These are phyloP conservation scores for Ypsolopha sequella DNA, from an alignment of 2,888 invertebrate genomes.

Conservation along the genomic window DNA sequence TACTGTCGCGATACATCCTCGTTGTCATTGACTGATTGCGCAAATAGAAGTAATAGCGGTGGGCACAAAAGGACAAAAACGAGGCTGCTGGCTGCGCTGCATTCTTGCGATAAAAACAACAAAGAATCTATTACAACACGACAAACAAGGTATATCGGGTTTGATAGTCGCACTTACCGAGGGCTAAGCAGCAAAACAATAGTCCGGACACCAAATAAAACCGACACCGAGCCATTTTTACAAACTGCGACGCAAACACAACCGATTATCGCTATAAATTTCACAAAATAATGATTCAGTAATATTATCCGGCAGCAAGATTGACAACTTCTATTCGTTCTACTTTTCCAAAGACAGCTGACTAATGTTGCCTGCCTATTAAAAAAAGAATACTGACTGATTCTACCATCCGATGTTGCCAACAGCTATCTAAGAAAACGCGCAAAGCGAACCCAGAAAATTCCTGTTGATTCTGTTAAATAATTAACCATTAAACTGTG, in stretches of 20 bases:
- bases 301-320: slow-evolving; percentile 22
- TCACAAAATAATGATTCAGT: slow-evolving; percentile 28
- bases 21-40: slow-evolving; percentile 6
- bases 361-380: slow-evolving; percentile 25
- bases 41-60: slow-evolving; percentile 3
- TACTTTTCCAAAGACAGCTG: slow-evolving; percentile 27
- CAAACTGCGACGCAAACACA: background rate
- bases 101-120: slow-evolving; percentile 22
- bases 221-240: slow-evolving; percentile 39
- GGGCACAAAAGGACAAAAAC: slow-evolving; percentile 5
- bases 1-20: background rate
- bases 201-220: slow-evolving; percentile 39
- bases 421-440: no score
- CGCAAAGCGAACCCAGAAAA: no score
- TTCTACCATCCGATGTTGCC: no score
- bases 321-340: slow-evolving; percentile 4
- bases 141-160: slow-evolving; percentile 3
- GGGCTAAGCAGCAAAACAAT: slow-evolving; percentile 34
- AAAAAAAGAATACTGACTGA: no score
- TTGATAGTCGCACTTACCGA: slow-evolving; percentile 34
- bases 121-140: slow-evolving; percentile 21
- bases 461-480: no score
- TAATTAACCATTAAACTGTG: no score
- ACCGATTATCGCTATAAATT: slow-evolving; percentile 11
- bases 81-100: background rate